phyloP scores from a whole-genome alignment of 2,888 invertebrate genomes.

The Drosophila mimetica region DNA sequence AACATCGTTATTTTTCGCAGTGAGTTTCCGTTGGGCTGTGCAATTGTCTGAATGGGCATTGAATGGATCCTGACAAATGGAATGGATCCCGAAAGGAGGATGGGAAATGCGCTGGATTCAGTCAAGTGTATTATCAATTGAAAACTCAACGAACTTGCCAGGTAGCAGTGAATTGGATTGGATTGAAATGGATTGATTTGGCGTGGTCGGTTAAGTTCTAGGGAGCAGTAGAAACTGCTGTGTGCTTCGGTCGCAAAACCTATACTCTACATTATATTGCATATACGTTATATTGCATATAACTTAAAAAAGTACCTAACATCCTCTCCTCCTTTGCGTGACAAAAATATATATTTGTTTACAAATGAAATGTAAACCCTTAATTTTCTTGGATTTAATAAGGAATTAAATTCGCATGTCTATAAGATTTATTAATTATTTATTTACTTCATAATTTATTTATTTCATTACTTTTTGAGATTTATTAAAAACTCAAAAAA shows the following conservation, averaged over 20 bases:
- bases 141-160: constrained; percentile 61
- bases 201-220: constrained; percentile 29
- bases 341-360: no score
- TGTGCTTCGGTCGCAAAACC: neutral
- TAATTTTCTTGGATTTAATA: no score
- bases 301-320: no score
- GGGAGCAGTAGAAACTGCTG: neutral
- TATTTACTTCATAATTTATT: no score
- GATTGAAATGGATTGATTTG: constrained; percentile 45
- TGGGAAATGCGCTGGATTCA: constrained; percentile 44
- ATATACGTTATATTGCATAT: neutral
- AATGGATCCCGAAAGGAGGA: constrained; percentile 44
- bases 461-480: no score
- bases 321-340: no score
- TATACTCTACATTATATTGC: neutral
- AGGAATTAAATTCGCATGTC: no score
- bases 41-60: constrained; percentile 73
- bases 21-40: constrained; percentile 47
- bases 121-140: constrained; percentile 77
- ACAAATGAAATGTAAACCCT: no score
- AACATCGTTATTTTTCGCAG: neutral
- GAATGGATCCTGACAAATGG: constrained; percentile 46
- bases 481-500: no score
- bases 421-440: no score
- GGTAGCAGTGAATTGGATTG: constrained; percentile 51